Percentiles rank a stretch among this genome's conserved stretches.
phyloP scores from a whole-genome alignment of 2,113 vertebrate genomes.

The Desmodus rotundus region DNA sequence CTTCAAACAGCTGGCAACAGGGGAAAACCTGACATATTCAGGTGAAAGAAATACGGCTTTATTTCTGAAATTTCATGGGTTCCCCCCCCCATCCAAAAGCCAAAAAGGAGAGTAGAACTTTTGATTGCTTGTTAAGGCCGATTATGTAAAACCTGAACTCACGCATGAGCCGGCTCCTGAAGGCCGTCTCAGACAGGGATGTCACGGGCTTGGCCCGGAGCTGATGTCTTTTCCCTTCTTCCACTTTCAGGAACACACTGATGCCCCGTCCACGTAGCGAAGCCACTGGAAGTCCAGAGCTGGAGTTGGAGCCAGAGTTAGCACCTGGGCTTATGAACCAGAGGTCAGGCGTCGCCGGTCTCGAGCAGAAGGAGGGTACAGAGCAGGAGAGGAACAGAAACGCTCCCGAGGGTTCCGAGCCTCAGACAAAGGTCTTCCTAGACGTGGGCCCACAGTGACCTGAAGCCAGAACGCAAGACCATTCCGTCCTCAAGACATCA shows the following conservation, averaged over 20 bases:
- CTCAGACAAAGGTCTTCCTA: background rate
- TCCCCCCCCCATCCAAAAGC: background rate
- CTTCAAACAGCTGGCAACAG: background rate
- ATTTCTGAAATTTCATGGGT: constrained; percentile 4
- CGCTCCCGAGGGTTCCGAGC: background rate
- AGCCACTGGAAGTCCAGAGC: background rate
- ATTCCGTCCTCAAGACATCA: background rate
- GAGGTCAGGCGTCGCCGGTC: background rate
- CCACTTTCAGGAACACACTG: background rate
- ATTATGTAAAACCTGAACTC: constrained; percentile 10
- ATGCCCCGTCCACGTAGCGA: background rate
- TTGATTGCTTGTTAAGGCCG: background rate
- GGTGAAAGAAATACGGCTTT: constrained; percentile 2
- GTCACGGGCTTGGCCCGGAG: background rate
- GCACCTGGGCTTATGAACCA: background rate
- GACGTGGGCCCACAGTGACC: background rate
- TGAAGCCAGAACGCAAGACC: background rate
- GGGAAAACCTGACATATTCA: background rate
- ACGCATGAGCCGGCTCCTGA: background rate
- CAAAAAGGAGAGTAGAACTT: background rate
- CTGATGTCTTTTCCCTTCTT: background rate
- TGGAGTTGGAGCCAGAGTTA: background rate
- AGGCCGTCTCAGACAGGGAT: background rate
- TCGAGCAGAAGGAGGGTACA: background rate
- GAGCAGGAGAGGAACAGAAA: background rate